phyloP scores from a whole-genome alignment of 2,888 invertebrate species.

The Pyralis farinalis region DNA sequence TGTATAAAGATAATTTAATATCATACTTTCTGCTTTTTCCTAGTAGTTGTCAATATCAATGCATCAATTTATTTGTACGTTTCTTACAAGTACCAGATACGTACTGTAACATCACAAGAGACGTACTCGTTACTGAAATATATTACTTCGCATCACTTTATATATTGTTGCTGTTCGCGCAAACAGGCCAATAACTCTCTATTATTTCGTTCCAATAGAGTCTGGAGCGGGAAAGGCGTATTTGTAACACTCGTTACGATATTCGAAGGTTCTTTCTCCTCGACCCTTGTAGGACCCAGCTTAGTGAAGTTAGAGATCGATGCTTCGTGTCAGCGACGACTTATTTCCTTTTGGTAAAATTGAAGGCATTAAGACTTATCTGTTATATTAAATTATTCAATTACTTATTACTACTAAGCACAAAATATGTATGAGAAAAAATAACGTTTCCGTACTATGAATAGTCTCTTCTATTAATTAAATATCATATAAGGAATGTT shows the following conservation, averaged over 20 bases:
- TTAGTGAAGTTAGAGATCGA: slow-evolving; percentile 57
- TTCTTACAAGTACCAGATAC: too few species aligned
- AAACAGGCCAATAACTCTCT: slow-evolving; percentile 10
- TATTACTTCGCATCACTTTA: background rate
- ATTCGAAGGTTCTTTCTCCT: slow-evolving; percentile 46
- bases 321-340: slow-evolving; percentile 35
- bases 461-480: too few species aligned
- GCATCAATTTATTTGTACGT: too few species aligned
- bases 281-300: slow-evolving; percentile 54
- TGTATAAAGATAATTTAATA: too few species aligned
- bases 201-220: slow-evolving; percentile 11
- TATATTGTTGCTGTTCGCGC: slow-evolving; percentile 16
- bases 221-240: slow-evolving; percentile 3
- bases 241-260: slow-evolving; percentile 15
- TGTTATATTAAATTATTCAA: too few species aligned
- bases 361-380: background rate
- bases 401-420: too few species aligned
- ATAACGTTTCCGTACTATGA: too few species aligned
- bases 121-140: background rate
- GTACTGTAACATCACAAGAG: too few species aligned
- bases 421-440: too few species aligned
- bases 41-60: too few species aligned
- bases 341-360: slow-evolving; percentile 28
- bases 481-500: too few species aligned
- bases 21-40: too few species aligned